Evolutionary conservation across 64 coral and sea anemone genomes (phyloP).

Genomic region (Pocillopora verrucosa): DNA sequence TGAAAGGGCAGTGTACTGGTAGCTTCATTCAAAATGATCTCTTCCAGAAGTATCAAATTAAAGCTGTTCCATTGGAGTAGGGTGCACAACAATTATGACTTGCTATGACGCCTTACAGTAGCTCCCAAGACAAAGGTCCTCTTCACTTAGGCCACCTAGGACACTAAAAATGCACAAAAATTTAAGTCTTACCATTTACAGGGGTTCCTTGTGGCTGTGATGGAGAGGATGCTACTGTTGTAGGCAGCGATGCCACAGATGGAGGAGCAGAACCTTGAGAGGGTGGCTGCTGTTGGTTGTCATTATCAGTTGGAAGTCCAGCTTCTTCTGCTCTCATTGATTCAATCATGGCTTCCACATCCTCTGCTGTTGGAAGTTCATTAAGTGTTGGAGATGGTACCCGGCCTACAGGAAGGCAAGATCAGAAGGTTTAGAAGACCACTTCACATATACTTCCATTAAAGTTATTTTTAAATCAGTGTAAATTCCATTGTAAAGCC

Average conservation of each 20-base stretch:
- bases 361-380: slow-evolving; percentile 90
- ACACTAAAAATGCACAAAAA: background rate
- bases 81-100: too few species aligned
- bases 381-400: slow-evolving; percentile 93
- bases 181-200: slow-evolving; percentile 16
- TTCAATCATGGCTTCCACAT: slow-evolving; percentile 99
- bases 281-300: slow-evolving; percentile 18
- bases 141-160: too few species aligned
- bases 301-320: slow-evolving; percentile 34
- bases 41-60: too few species aligned
- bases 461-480: background rate
- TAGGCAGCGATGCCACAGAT: background rate
- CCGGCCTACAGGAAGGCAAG: slow-evolving; percentile 30
- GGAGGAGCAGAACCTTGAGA: background rate
- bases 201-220: slow-evolving; percentile 24
- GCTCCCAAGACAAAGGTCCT: too few species aligned
- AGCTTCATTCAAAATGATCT: too few species aligned
- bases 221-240: slow-evolving; percentile 14
- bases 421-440: background rate
- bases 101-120: too few species aligned
- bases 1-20: too few species aligned
- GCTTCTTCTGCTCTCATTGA: slow-evolving; percentile 57
- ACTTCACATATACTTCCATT: background rate
- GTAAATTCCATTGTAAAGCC: too few species aligned
- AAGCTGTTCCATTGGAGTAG: too few species aligned